Evolutionary conservation across 1,140 invertebrate genomes (phyloP), one percentile per base, ranked within the genome.

Genomic region (Euura saliciscinereae): DNA sequence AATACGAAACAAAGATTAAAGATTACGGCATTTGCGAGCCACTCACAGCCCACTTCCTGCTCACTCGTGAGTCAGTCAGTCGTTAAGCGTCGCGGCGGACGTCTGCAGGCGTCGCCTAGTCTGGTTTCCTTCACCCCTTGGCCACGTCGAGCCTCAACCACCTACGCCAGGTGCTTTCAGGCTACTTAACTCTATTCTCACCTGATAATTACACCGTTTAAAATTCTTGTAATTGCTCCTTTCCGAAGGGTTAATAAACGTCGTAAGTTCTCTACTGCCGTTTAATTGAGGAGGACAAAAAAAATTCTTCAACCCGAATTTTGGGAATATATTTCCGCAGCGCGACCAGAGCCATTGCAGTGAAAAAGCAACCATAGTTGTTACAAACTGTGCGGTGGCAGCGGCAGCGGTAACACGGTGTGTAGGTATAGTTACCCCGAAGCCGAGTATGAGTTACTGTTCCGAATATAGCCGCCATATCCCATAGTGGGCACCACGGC

Each of bases 381-480:
- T 59, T 59, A 59, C 51, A 59, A 59, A 59, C 51, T 59, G 51
- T n/a, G 51, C 51, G 51, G 51, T n/a, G 13, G 13, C 51, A n/a
- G 51, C 51, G 51, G 51, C 51, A 59, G 13, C 51, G 51, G 51
- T n/a, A 59, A n/a, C 13, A 28, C 28, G 28, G 28, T 28, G 28
- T 28, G 28, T 28, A 28, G 28, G 6, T 59, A 59, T 59, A 59
- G 51, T 59, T 59, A 8, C 51, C 10, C 51, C 51, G 51, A 59
- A 59, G 13, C 51, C 51, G 51, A 59, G 51, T 59, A 59, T 59
- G 51, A 59, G 51, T 59, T 59, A 59, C 51, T n/a, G 51, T 59
- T 59, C 51, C 6, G 51, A 59, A 59, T 59, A 59, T 59, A 59
- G 51, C 51, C 13, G 51, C 51, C 51, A 59, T 59, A 59, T 59